These are phyloP conservation scores for Hypselothyrea guttata DNA, from an alignment of 2,888 invertebrate genomes.

Conservation along the genomic window DNA sequence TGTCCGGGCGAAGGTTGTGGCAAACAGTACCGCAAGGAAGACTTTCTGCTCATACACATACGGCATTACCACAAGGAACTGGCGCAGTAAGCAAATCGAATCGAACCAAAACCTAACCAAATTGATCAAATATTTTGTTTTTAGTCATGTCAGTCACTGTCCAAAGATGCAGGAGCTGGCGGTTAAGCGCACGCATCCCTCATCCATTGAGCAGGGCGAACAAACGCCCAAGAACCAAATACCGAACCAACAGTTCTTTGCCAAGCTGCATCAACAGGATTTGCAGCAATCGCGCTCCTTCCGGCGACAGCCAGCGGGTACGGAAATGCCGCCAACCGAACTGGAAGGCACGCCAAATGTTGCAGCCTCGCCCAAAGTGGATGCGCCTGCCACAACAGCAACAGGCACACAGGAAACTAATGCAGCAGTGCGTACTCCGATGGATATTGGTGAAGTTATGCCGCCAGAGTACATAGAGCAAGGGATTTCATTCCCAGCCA, in stretches of 20 bases:
- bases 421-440: conserved; percentile 6
- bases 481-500: not conserved
- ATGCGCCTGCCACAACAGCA: conserved; percentile 6
- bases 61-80: conserved; percentile 96
- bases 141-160: conserved; percentile 86
- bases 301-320: conserved; percentile 41
- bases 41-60: conserved; percentile 94
- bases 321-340: conserved; percentile 23
- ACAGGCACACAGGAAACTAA: conserved; percentile 4
- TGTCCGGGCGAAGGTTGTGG: conserved; percentile 92
- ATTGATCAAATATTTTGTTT: not conserved
- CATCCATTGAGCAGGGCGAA: conserved; percentile 85
- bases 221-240: conserved; percentile 82
- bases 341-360: conserved; percentile 32
- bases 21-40: conserved; percentile 95
- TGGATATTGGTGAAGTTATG: not conserved
- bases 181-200: conserved; percentile 85
- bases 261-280: conserved; percentile 82
- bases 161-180: conserved; percentile 94
- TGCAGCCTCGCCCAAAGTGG: conserved; percentile 19
- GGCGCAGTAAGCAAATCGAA: conserved; percentile 83
- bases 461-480: not conserved
- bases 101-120: not conserved
- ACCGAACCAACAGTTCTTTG: conserved; percentile 82
- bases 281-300: conserved; percentile 74